Evolutionary conservation across 2,797 vertebrate genomes (phyloP), one percentile per base, ranked within the genome.

Genomic region (Muscicapa comitata): DNA sequence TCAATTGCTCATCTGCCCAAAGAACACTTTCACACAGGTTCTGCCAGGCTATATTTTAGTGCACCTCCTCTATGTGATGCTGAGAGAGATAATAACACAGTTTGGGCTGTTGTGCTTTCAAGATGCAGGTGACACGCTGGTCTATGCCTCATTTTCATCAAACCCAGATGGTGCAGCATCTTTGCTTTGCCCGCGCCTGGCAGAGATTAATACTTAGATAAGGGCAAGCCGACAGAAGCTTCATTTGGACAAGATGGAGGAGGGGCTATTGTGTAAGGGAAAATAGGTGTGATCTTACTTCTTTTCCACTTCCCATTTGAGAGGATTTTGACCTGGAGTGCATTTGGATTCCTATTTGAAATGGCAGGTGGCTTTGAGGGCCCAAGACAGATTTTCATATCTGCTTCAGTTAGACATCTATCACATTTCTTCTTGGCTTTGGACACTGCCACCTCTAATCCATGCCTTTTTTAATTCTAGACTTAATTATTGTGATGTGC

Each of bases 121-220:
- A 95, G 88, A 93, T 94, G 91, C 93, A 92, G 96, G 96, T 95
- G 94, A 96, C 89, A 94, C 16, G 48, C 91, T 94, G 90, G 76
- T 97, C 94, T 74, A 50, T 95, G 91, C 91, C 88, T 97, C 95
- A 92, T 95, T 97, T 96, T 97, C 93, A 96, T 96, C 96, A 95
- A 72, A 90, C 83, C 94, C 96, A 96, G 96, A 97, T 97, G 94
- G 89, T 85, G 89, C 33, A 0, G 95, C 89, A 96, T 96, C 91
- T 96, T 95, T 97, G 95, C 93, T 94, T 95, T 94, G 84, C 93
- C 85, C 88, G 95, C 1, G 93, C 83, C 91, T 95, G 93, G 95
- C 95, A 94, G 86, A 97, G 94, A 96, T 96, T 93, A 96, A 96
- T 96, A 96, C 83, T 93, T 82, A 91, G 94, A 95, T 96, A 93